phyloP scores from a whole-genome alignment of 2,113 vertebrate species.

The Xerus inauris region DNA sequence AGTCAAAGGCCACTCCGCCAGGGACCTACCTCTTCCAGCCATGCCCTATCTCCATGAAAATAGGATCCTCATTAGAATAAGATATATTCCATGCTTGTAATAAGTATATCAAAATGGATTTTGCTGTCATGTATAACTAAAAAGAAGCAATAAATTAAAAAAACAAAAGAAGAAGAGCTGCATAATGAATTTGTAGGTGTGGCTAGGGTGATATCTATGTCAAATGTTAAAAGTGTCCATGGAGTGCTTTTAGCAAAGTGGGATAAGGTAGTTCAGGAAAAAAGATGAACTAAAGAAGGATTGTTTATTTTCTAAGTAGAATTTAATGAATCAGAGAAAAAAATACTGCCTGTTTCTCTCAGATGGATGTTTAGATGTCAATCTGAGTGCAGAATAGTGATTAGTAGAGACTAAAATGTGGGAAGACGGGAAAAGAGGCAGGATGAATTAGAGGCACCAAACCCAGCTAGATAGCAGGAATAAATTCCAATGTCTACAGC shows the following conservation, averaged over 20 bases:
- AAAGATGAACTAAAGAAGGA: background rate
- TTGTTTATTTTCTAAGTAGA: background rate
- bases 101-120: too few species aligned
- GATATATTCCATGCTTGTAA: too few species aligned
- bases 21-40: too few species aligned
- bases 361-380: too few species aligned
- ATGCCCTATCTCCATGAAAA: too few species aligned
- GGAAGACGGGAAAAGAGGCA: background rate
- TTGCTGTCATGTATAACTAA: too few species aligned
- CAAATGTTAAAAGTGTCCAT: too few species aligned
- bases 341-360: too few species aligned
- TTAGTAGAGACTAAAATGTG: background rate
- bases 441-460: background rate
- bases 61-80: too few species aligned
- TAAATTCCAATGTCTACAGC: background rate
- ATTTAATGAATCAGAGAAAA: background rate
- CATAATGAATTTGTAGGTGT: background rate
- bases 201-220: too few species aligned
- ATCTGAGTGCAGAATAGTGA: background rate
- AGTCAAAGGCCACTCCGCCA: too few species aligned
- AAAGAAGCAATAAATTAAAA: too few species aligned
- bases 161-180: background rate
- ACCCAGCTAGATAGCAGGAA: background rate
- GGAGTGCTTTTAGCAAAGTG: background rate
- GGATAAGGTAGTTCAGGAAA: background rate